Evolutionary conservation across 2,797 vertebrate species (phyloP), one percentile per base, ranked within the genome.

Genomic region (Aulostomus chinensis): DNA sequence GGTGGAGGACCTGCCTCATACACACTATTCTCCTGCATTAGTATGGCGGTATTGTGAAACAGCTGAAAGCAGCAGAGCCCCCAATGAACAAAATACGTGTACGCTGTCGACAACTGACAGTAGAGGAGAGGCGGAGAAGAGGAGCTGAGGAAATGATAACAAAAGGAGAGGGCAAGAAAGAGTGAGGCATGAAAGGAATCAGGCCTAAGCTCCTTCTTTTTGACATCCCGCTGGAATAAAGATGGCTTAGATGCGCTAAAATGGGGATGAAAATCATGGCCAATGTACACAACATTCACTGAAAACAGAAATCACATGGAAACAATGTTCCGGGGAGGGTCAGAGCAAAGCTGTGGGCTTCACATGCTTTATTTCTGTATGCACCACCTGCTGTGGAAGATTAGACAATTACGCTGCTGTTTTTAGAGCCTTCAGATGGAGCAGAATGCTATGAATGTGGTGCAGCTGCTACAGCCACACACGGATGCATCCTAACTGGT

Each of bases 301-400:
- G 14, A 39, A 57, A 57, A 58, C 37, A 57, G 30, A 36, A n/a
- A 47, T 16, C 20, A 35, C 29, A 46, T 56, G 59, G 52, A 66
- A 59, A 72, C 52, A 59, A 68, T 49, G 46, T 57, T 26, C 35
- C 24, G 16, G 10, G 18, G 46, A 22, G 5, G 8, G 45, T 25
- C 18, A 22, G 43, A 50, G 33, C 16, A 10, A 50, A 54, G 46
- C 53, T 38, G 25, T 1, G 4, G n/a, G 64, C 55, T 33, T 38
- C 29, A 9, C 47, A 9, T 29, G 34, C 9, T 68, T 69, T 81
- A 70, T 73, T 80, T 76, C 43, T 72, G 68, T 52, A 7, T 58
- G 34, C 43, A 62, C 34, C 76, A 84, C 68, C 84, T 87, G 83
- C 65, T 75, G 63, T 24, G 42, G 29, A 57, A 73, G 66, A 80